These are phyloP conservation scores for Meles meles DNA, from an alignment of 2,113 vertebrate species.

Conservation along the genomic window DNA sequence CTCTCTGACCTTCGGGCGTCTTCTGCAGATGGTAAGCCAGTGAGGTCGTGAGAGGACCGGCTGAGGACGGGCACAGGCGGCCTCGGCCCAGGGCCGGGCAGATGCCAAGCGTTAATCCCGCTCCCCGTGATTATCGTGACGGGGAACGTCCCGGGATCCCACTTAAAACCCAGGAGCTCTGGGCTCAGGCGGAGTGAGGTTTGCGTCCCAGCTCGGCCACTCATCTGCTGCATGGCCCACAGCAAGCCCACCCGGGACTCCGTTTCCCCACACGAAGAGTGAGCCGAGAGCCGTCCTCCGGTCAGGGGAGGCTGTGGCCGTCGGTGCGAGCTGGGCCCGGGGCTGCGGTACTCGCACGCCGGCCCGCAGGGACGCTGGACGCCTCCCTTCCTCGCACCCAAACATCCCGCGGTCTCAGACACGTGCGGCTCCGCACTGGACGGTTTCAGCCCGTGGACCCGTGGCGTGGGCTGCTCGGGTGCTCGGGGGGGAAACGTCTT, in stretches of 20 bases:
- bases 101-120: neutral
- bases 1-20: neutral
- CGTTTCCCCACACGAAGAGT: neutral
- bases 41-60: neutral
- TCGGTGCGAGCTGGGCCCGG: neutral
- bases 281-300: rapidly evolving
- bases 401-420: neutral
- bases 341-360: rapidly evolving
- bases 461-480: neutral
- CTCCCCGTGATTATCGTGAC: rapidly evolving
- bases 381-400: neutral
- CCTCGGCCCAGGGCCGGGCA: neutral
- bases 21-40: neutral
- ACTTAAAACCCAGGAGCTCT: neutral
- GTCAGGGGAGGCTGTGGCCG: neutral
- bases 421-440: rapidly evolving
- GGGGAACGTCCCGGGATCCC: neutral
- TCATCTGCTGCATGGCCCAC: neutral
- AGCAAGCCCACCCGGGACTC: neutral
- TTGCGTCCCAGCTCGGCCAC: neutral
- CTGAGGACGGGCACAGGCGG: neutral
- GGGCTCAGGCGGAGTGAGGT: neutral
- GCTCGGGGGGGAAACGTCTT: neutral
- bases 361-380: neutral
- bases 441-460: neutral